Evolutionary conservation across 2,113 vertebrate genomes (phyloP).

Genomic region (Pelobates fuscus): DNA sequence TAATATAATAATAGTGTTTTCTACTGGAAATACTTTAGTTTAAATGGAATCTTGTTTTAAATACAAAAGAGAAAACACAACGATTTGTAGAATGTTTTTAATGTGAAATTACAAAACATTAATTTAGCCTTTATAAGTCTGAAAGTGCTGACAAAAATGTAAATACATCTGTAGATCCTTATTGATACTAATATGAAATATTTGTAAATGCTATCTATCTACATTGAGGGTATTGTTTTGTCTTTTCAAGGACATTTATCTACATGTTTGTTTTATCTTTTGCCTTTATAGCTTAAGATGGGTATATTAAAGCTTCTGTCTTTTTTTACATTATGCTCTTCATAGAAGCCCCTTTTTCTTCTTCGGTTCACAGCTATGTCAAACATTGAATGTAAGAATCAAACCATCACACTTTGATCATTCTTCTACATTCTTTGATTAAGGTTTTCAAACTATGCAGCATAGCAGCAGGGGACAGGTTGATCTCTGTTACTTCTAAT

Average conservation of each 20-base stretch:
- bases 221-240: too few relatives aligned
- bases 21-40: too few relatives aligned
- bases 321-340: conserved; percentile 60
- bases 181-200: too few relatives aligned
- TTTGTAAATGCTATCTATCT: too few relatives aligned
- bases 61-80: too few relatives aligned
- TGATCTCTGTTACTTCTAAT: conserved; percentile 68
- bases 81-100: too few relatives aligned
- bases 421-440: conserved; percentile 69
- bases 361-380: conserved; percentile 61
- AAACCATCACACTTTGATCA: conserved; percentile 65
- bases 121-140: too few relatives aligned
- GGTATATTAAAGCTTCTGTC: conserved; percentile 62
- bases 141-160: too few relatives aligned
- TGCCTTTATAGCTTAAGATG: conserved; percentile 60
- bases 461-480: conserved; percentile 67
- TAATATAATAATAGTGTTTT: background rate
- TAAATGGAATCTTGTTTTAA: too few relatives aligned
- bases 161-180: too few relatives aligned
- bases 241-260: conserved; percentile 53
- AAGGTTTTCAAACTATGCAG: conserved; percentile 69
- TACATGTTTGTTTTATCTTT: conserved; percentile 54
- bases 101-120: too few relatives aligned
- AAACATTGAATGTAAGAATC: conserved; percentile 61
- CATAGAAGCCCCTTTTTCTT: conserved; percentile 58